Percentiles rank a stretch among this genome's conserved stretches.
These are phyloP conservation scores for Chelonus formosanus DNA, from an alignment of 2,888 invertebrate species.

Conservation along the genomic window DNA sequence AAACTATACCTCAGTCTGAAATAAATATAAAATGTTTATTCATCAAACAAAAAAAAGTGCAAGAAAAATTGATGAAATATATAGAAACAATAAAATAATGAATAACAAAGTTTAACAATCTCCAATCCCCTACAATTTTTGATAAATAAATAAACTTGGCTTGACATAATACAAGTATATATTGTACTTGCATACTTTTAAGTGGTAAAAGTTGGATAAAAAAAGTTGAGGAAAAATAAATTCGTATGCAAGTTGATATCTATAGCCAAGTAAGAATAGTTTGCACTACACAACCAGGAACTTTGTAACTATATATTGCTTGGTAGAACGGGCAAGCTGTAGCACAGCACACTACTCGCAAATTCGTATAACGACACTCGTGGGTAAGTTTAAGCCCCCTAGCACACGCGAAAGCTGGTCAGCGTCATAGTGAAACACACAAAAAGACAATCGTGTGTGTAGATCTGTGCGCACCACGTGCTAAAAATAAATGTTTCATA, in stretches of 20 bases:
- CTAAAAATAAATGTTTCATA: slow-evolving; percentile 26
- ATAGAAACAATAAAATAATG: neutral
- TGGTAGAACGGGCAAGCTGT: neutral
- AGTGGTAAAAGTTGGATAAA: slow-evolving; percentile 1
- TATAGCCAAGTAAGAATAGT: slow-evolving; percentile 11
- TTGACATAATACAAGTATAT: slow-evolving; percentile 2
- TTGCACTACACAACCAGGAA: slow-evolving; percentile 8
- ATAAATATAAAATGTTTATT: too few species aligned
- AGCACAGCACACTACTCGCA: slow-evolving; percentile 12
- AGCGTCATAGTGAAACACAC: slow-evolving; percentile 3
- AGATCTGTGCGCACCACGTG: slow-evolving; percentile 7
- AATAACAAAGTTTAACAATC: neutral
- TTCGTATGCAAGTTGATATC: slow-evolving; percentile 17
- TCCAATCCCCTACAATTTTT: neutral
- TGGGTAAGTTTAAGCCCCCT: slow-evolving; percentile 16
- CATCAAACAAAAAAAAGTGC: too few species aligned
- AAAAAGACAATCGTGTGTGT: neutral
- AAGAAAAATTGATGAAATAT: too few species aligned
- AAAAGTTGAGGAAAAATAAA: slow-evolving; percentile 11
- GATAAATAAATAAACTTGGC: slow-evolving; percentile 17
- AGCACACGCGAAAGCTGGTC: slow-evolving; percentile 14
- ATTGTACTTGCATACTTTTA: neutral
- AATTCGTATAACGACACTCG: slow-evolving; percentile 29
- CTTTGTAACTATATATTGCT: slow-evolving; percentile 18
- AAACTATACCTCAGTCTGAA: too few species aligned